Percentiles rank a stretch among this genome's conserved stretches.
These are phyloP conservation scores for Chrysomallon squamiferum DNA, from an alignment of 1,140 invertebrate species.

Conservation along the genomic window DNA sequence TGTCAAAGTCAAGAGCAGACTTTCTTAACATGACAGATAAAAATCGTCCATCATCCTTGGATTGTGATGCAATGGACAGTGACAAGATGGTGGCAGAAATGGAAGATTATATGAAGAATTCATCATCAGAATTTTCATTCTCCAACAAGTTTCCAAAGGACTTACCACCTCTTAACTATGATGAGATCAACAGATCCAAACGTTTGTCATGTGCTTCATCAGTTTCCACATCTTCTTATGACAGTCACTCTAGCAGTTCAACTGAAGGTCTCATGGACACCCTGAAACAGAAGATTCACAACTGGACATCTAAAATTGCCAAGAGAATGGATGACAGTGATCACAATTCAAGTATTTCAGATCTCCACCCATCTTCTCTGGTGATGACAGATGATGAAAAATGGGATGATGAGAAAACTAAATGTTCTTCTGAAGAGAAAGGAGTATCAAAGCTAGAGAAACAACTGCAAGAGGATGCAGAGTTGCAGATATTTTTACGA, in stretches of 20 bases:
- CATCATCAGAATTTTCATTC: slow-evolving; percentile 19
- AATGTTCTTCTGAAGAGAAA: background rate
- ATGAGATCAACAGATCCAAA: slow-evolving; percentile 8
- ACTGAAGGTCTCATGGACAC: slow-evolving; percentile 34
- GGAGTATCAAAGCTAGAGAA: background rate
- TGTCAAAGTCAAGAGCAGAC: background rate
- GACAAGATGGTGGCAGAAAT: slow-evolving; percentile 44
- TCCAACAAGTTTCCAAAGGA: slow-evolving; percentile 33
- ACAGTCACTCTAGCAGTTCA: slow-evolving; percentile 33
- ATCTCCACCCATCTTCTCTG: slow-evolving; percentile 1
- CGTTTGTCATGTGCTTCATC: slow-evolving; percentile 41
- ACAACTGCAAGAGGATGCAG: background rate
- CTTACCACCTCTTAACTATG: slow-evolving; percentile 13
- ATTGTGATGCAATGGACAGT: slow-evolving; percentile 16
- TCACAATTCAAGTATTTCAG: background rate
- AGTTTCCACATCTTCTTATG: slow-evolving; percentile 42
- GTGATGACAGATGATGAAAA: slow-evolving; percentile 14
- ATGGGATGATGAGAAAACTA: slow-evolving; percentile 2
- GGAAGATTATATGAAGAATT: slow-evolving; percentile 43
- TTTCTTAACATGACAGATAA: background rate
- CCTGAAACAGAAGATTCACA: slow-evolving; percentile 35
- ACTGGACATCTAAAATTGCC: slow-evolving; percentile 26
- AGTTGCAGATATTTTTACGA: slow-evolving; percentile 35
- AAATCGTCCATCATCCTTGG: slow-evolving; percentile 11
- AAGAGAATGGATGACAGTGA: slow-evolving; percentile 13